Percentiles rank a stretch among this genome's conserved stretches.
Evolutionary conservation across 35 echinoderm and acorn worm genomes (phyloP).

Genomic region (Holothuria glaberrima): DNA sequence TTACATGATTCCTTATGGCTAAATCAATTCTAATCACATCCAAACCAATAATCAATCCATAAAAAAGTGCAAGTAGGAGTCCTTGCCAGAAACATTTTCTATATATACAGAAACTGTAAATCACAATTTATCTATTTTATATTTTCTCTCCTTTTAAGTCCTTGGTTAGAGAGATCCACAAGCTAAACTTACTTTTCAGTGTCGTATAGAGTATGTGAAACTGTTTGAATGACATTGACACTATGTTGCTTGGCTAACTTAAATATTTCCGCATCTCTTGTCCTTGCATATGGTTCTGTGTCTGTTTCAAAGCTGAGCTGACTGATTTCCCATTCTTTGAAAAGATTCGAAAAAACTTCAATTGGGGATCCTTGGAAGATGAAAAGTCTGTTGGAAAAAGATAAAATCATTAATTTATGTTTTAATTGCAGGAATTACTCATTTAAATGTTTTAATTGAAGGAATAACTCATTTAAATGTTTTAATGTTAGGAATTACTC

Average conservation of each 20-base stretch:
- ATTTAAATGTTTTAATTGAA: too few relatives aligned
- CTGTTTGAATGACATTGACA: slow-evolving; percentile 61
- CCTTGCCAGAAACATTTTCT: too few relatives aligned
- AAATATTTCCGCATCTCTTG: slow-evolving; percentile 51
- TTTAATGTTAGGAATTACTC: too few relatives aligned
- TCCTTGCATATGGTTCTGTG: slow-evolving; percentile 79
- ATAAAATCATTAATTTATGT: neutral
- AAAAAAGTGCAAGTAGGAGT: too few relatives aligned
- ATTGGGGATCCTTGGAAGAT: slow-evolving; percentile 74
- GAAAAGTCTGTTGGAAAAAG: slow-evolving; percentile 60
- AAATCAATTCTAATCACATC: too few relatives aligned
- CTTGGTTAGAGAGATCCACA: neutral
- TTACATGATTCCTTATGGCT: too few relatives aligned
- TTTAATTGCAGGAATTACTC: too few relatives aligned
- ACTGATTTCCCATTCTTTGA: slow-evolving; percentile 79
- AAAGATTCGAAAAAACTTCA: slow-evolving; percentile 70
- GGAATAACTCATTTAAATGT: too few relatives aligned
- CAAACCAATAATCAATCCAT: too few relatives aligned
- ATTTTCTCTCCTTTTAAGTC: too few relatives aligned
- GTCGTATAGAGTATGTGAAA: slow-evolving; percentile 72
- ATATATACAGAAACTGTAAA: too few relatives aligned
- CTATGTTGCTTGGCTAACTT: slow-evolving; percentile 57
- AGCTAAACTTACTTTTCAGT: slow-evolving; percentile 59
- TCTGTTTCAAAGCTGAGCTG: slow-evolving; percentile 76
- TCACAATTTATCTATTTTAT: too few relatives aligned